phyloP scores from a whole-genome alignment of 2,113 vertebrate genomes.

The Colistium nudipinnis region DNA sequence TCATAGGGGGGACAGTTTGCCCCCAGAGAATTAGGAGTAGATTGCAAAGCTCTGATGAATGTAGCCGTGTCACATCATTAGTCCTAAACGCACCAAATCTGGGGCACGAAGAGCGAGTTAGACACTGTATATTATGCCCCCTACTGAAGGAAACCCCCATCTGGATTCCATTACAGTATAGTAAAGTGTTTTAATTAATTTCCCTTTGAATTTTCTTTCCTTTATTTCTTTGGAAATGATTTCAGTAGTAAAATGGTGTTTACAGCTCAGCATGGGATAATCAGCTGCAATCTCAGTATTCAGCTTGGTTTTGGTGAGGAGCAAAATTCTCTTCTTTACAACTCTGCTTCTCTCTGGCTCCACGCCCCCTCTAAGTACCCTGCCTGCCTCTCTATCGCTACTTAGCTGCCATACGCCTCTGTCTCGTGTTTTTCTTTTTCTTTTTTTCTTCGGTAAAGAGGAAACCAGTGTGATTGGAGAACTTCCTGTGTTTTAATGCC shows the following conservation, averaged over 20 bases:
- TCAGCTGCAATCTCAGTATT: slow-evolving; percentile 50
- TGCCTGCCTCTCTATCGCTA: slow-evolving; percentile 16
- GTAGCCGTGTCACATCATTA: slow-evolving; percentile 37
- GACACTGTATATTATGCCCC: neutral
- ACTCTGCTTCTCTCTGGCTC: slow-evolving; percentile 45
- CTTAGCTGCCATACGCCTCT: slow-evolving; percentile 24
- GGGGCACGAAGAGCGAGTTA: neutral
- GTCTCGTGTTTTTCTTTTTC: slow-evolving; percentile 29
- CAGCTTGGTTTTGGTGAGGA: slow-evolving; percentile 52
- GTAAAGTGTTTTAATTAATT: slow-evolving; percentile 10
- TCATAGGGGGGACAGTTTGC: slow-evolving; percentile 3
- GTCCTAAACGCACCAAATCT: slow-evolving; percentile 1
- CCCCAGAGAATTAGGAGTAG: slow-evolving; percentile 57
- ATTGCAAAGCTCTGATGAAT: slow-evolving; percentile 71
- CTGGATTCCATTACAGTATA: slow-evolving; percentile 11
- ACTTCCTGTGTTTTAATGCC: slow-evolving; percentile 88
- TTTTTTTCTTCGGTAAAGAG: slow-evolving; percentile 59
- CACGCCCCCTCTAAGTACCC: slow-evolving; percentile 51
- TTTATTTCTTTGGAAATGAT: slow-evolving; percentile 24
- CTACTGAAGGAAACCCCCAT: neutral
- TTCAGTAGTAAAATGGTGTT: neutral
- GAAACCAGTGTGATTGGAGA: slow-evolving; percentile 82
- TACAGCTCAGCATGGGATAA: slow-evolving; percentile 50
- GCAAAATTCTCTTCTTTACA: slow-evolving; percentile 63
- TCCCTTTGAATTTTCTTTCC: neutral